Percentiles rank a stretch among this genome's conserved stretches.
These are phyloP conservation scores for Cladopsammia gracilis DNA, from an alignment of 64 coral and sea anemone genomes.

Conservation along the genomic window DNA sequence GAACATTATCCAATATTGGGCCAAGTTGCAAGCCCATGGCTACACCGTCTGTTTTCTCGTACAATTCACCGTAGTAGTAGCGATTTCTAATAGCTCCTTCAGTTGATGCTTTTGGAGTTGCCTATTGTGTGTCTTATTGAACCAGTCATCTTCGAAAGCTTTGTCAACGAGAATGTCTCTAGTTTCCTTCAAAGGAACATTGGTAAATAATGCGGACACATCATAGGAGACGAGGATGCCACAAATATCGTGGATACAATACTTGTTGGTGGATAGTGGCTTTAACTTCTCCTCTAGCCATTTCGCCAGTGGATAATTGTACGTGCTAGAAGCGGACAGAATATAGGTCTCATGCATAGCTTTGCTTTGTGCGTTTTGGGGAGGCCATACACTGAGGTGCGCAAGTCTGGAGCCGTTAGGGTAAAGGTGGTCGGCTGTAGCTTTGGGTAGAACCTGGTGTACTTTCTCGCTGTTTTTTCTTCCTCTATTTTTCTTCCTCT, in stretches of 20 bases:
- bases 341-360: background rate
- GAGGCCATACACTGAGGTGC: slow-evolving; percentile 30
- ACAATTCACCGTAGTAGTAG: too few relatives aligned
- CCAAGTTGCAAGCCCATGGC: too few relatives aligned
- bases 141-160: too few relatives aligned
- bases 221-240: background rate
- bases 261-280: background rate
- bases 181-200: too few relatives aligned
- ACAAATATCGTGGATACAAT: slow-evolving; percentile 1
- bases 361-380: slow-evolving; percentile 9
- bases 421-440: background rate
- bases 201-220: too few relatives aligned
- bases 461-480: slow-evolving; percentile 20
- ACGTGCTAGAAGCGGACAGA: slow-evolving; percentile 10
- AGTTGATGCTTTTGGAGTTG: too few relatives aligned
- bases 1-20: too few relatives aligned
- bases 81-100: too few relatives aligned
- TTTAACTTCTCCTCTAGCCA: slow-evolving; percentile 1
- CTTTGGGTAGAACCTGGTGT: slow-evolving; percentile 11
- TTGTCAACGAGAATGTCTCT: too few relatives aligned
- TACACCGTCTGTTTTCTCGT: too few relatives aligned
- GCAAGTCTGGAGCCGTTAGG: background rate
- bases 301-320: slow-evolving; percentile 16
- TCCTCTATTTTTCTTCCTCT: slow-evolving; percentile 41
- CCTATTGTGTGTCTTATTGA: too few relatives aligned